Percentiles rank a stretch among this genome's conserved stretches.
Conservation (phyloP, 2,888 invertebrate species). For the Slavum lentiscoides region DNA sequence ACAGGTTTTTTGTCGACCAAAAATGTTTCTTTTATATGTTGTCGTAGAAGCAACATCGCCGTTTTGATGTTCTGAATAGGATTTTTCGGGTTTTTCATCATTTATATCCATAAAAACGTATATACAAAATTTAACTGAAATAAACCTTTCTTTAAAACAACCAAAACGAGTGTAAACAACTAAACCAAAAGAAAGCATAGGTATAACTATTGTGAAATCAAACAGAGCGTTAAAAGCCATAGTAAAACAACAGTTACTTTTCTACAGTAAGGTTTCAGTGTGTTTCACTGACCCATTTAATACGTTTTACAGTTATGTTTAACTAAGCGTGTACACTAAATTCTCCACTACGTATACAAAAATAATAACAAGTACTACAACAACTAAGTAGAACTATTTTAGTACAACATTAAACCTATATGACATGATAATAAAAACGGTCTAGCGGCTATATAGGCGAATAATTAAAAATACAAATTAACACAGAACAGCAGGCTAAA, state of each 20-base stretch:
- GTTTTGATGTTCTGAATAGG: background rate
- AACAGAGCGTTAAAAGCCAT: constrained; percentile 45
- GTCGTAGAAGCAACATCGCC: background rate
- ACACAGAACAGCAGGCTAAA: no score
- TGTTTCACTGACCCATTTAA: constrained; percentile 57
- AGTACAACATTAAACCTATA: background rate
- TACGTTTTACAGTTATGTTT: constrained; percentile 2
- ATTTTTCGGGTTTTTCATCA: constrained; percentile 19
- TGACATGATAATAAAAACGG: background rate
- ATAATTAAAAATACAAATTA: no score
- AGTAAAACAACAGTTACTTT: constrained; percentile 45
- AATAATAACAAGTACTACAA: background rate
- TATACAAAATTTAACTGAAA: background rate
- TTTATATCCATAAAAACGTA: constrained; percentile 37
- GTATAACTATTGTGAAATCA: constrained; percentile 10
- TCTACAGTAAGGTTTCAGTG: constrained; percentile 33
- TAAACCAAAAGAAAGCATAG: constrained; percentile 1
- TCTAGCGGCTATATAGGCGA: no score
- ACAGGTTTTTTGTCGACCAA: constrained; percentile 47
- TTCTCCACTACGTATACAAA: background rate
- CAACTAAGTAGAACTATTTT: constrained; percentile 1
- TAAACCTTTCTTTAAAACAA: constrained; percentile 11
- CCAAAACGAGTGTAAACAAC: constrained; percentile 3
- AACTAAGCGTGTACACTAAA: background rate
- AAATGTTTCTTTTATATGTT: constrained; percentile 29